Base-by-base conservation (phyloP, 1,140 invertebrate genomes). In the Meloidogyne exigua region DNA sequence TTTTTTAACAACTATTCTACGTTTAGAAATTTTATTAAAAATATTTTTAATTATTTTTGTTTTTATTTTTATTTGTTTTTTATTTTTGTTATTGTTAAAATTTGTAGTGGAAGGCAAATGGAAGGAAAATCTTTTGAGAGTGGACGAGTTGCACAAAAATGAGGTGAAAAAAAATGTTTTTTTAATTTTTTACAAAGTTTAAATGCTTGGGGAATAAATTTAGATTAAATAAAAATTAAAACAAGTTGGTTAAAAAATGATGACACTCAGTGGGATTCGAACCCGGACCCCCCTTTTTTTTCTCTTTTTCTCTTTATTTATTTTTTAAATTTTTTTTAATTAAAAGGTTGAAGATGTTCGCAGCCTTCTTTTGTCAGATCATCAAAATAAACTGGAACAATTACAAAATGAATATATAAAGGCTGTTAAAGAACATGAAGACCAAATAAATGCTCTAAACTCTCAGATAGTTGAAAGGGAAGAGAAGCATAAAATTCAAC, bases 91-190 rank as follows among this genome's bases (percentile, higher is more conserved):
- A 73, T 73, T 57, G 11, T 73, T 28, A 25, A 18, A n/a, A 62
- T 73, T 73, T 73, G 72, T 36, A 73, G 72, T 73, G 26, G 72
- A 73, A 1, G 36, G 44, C 44, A 64, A 64, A 11, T 73, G 72
- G 72, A 73, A 64, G 39, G 23, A 65, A 0, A 28, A 39, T n/a
- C n/a, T 73, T 28, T 42, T 63, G 13, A 36, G 23, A 18, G 49
- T 11, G 7, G 21, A 66, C 13, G 72, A 73, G 21, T 18, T 64
- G 11, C 57, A 64, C 21, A 62, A 39, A 23, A 21, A 25, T 15
- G 57, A 73, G 36, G 72, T 73, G 2, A 25, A 57, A 57, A 57
- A 57, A n/a, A n/a, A n/a, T n/a, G n/a, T n/a, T 57, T 57, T 57
- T 57, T 57, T 57, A n/a, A n/a, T n/a, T n/a, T n/a, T n/a, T n/a